Evolutionary conservation across 2,797 vertebrate species (phyloP), one percentile per base, ranked within the genome.

Genomic region (Leuciscus waleckii): DNA sequence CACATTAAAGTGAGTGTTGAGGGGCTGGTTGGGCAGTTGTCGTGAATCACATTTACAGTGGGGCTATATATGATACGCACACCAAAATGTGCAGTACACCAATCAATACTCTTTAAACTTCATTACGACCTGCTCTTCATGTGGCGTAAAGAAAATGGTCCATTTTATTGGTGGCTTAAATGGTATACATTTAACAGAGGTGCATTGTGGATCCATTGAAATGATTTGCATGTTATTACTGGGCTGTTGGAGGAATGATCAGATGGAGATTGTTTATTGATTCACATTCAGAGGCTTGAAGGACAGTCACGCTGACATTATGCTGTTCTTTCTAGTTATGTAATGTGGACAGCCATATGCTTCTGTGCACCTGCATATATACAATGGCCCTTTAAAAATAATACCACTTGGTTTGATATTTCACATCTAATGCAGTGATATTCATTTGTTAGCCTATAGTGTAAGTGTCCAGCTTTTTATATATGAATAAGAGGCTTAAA

Each of bases 191-290:
- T 49, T 23, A n/a, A 39, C 49, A 81, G 46, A 69, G 70, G 35
- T 61, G n/a, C 41, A 71, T 14, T n/a, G 23, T 21, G 29, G 21
- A 41, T 35, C 43, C 9, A 46, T 35, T 80, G 41, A 39, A 76
- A 51, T 71, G 7, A 78, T 61, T 32, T 71, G 56, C 54, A 26
- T 61, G 54, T 78, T 58, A 78, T 78, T 37, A 37, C 65, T 78
- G 49, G 70, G 54, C 35, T 65, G 63, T 32, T 73, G 81, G 39
- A 58, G 5, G 14, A 65, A 21, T 16, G 41, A 78, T 78, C 63
- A 39, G 43, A 79, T 82, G 70, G 68, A 67, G 71, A 82, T 82
- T 88, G 83, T 87, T 87, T 85, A 85, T 89, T 87, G 88, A 89
- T 89, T 77, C 26, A 49, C 74, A 75, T 76, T 73, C 41, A 82